phyloP scores from a whole-genome alignment of 2,888 invertebrate genomes.

The Vesta saturnalis region DNA sequence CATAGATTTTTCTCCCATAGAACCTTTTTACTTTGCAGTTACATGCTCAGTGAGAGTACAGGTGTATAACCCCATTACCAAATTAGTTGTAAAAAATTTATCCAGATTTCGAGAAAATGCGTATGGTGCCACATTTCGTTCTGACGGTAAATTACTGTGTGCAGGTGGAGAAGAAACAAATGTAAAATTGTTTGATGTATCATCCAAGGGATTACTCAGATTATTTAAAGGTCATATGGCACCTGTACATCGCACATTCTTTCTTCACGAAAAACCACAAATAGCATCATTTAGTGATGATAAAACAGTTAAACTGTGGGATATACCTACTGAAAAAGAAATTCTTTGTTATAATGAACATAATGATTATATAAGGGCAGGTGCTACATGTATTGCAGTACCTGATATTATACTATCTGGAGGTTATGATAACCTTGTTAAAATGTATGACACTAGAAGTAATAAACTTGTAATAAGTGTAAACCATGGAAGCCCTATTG shows the following conservation, averaged over 20 bases:
- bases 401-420: slow-evolving; percentile 83
- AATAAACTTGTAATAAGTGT: slow-evolving; percentile 75
- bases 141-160: slow-evolving; percentile 83
- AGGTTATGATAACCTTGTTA: slow-evolving; percentile 88
- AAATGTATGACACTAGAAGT: slow-evolving; percentile 87
- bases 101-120: slow-evolving; percentile 85
- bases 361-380: slow-evolving; percentile 85
- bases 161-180: slow-evolving; percentile 91
- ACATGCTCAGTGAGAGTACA: slow-evolving; percentile 91
- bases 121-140: slow-evolving; percentile 85
- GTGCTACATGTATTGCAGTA: slow-evolving; percentile 80
- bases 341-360: slow-evolving; percentile 74
- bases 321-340: slow-evolving; percentile 84
- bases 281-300: slow-evolving; percentile 93
- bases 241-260: slow-evolving; percentile 84
- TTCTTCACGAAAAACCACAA: slow-evolving; percentile 80
- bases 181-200: slow-evolving; percentile 89
- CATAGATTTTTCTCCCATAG: slow-evolving; percentile 88
- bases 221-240: slow-evolving; percentile 86
- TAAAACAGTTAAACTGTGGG: slow-evolving; percentile 88
- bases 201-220: slow-evolving; percentile 82
- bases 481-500: slow-evolving; percentile 90
- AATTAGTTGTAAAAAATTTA: slow-evolving; percentile 82
- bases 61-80: slow-evolving; percentile 87
- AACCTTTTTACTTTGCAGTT: slow-evolving; percentile 91